Conservation (phyloP, 2,888 invertebrate genomes). For the Himalopsyche tibetana region DNA sequence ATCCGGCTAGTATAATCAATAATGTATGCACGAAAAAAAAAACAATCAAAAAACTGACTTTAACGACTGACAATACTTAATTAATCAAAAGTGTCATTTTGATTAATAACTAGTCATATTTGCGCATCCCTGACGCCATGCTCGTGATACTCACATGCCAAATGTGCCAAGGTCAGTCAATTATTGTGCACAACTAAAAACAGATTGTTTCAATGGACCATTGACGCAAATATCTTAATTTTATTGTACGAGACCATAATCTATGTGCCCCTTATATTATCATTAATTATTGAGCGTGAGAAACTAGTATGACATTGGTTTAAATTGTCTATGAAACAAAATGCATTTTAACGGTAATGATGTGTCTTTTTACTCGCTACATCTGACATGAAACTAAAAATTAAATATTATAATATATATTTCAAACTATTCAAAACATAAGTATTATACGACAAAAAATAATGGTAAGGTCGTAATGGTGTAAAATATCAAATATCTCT, state of each 20-base stretch:
- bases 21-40: too few relatives aligned
- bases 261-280: constrained; percentile 28
- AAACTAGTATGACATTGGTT: constrained; percentile 17
- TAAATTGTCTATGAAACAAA: not conserved
- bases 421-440: too few relatives aligned
- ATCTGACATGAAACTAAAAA: too few relatives aligned
- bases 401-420: too few relatives aligned
- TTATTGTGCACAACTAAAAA: constrained; percentile 46
- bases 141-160: constrained; percentile 38
- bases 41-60: too few relatives aligned
- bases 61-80: too few relatives aligned
- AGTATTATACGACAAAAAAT: too few relatives aligned
- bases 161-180: constrained; percentile 57
- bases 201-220: constrained; percentile 38
- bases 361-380: not conserved
- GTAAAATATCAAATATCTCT: too few relatives aligned
- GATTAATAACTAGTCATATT: not conserved
- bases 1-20: too few relatives aligned
- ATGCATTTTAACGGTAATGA: constrained; percentile 21
- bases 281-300: constrained; percentile 36
- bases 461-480: too few relatives aligned
- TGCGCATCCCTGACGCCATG: not conserved
- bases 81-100: too few relatives aligned
- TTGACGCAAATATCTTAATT: constrained; percentile 9
- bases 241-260: not conserved